Evolutionary conservation across 2,113 vertebrate genomes (phyloP).

Genomic region (Psophia crepitans): DNA sequence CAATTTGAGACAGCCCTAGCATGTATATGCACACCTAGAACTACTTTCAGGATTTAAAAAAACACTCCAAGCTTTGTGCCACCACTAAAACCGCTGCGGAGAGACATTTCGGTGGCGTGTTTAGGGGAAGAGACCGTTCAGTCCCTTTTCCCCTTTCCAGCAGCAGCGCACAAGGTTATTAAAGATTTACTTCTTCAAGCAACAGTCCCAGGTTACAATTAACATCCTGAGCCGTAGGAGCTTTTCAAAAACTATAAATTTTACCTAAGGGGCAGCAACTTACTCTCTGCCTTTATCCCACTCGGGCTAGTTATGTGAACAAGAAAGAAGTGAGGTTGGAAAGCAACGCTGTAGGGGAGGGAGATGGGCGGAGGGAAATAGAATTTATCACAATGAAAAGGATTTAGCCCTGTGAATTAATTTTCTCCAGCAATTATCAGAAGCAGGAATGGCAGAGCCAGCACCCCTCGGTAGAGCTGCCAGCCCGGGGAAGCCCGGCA

Average conservation of each 20-base stretch:
- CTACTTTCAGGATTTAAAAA: not conserved
- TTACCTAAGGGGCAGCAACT: not conserved
- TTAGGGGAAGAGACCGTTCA: not conserved
- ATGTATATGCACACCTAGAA: rapidly evolving
- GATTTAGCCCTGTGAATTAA: not conserved
- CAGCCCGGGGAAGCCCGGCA: not conserved
- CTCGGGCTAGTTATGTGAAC: not conserved
- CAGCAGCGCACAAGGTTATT: not conserved
- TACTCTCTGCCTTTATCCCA: not conserved
- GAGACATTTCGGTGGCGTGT: not conserved
- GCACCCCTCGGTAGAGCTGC: not conserved
- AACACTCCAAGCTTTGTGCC: not conserved
- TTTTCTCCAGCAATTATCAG: not conserved
- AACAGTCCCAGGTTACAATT: not conserved
- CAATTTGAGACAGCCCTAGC: not conserved
- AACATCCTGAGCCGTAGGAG: not conserved
- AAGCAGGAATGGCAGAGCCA: not conserved
- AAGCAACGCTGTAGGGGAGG: not conserved
- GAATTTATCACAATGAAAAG: not conserved
- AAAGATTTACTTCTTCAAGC: not conserved
- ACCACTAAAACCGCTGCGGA: not conserved
- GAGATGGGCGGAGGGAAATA: rapidly evolving
- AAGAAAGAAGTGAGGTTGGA: not conserved
- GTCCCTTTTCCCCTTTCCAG: not conserved
- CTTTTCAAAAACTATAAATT: not conserved